Conservation (phyloP, 2,113 vertebrate species). For the Phylloscopus whistleri region DNA sequence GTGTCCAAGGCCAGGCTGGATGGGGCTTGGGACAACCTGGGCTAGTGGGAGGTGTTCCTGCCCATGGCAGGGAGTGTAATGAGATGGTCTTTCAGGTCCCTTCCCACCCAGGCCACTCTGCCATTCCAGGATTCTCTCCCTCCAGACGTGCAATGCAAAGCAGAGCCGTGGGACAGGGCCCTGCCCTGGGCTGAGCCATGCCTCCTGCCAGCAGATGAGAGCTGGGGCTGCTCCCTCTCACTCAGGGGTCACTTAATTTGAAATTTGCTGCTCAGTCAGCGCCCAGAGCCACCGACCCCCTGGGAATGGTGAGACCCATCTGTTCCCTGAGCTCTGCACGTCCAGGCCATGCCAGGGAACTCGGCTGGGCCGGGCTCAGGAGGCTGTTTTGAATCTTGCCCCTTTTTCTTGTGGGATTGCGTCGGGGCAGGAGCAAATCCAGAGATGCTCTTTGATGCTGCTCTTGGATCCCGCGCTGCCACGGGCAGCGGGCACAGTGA, state of each 20-base stretch:
- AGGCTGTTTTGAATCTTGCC: slow-evolving; percentile 39
- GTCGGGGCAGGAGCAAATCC: not conserved
- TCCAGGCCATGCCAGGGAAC: slow-evolving; percentile 7
- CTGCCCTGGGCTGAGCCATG: not conserved
- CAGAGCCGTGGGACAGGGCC: not conserved
- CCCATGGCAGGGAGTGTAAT: rapidly evolving
- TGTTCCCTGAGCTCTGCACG: slow-evolving; percentile 10
- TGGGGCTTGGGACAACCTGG: rapidly evolving
- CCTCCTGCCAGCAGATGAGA: not conserved
- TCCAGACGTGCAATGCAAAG: not conserved
- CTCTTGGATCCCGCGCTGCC: not conserved
- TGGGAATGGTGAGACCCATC: slow-evolving; percentile 10
- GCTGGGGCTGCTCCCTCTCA: not conserved
- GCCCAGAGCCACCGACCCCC: not conserved
- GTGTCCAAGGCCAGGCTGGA: not conserved
- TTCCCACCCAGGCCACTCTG: not conserved
- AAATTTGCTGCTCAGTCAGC: not conserved
- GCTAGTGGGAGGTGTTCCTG: rapidly evolving
- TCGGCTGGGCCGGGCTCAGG: not conserved
- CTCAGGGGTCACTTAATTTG: not conserved
- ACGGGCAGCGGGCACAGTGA: slow-evolving; percentile 17
- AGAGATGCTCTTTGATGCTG: slow-evolving; percentile 53
- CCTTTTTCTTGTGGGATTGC: slow-evolving; percentile 24
- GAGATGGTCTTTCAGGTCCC: not conserved
- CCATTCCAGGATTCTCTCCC: not conserved